These are phyloP conservation scores for Rhysida immarginata DNA, from an alignment of 1,140 invertebrate species.

Conservation along the genomic window DNA sequence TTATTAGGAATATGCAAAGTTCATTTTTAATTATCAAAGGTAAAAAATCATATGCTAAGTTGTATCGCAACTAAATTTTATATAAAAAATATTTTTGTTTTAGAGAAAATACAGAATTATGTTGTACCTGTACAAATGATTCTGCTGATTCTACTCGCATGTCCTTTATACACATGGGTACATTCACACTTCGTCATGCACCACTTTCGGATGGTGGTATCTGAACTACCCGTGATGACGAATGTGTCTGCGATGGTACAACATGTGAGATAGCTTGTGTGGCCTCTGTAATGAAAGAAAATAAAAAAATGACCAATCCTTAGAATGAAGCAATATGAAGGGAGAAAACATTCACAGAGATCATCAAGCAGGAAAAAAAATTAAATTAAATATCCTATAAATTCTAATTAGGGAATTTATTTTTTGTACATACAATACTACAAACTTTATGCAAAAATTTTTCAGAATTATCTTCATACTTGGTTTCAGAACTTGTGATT, in stretches of 20 bases:
- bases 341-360: not conserved
- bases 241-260: slow-evolving; percentile 34
- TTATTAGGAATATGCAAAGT: no score
- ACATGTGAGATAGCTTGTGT: slow-evolving; percentile 37
- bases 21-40: no score
- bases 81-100: no score
- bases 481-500: no score
- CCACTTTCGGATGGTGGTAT: slow-evolving; percentile 40
- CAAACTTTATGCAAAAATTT: no score
- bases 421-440: no score
- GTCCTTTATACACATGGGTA: slow-evolving; percentile 30
- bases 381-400: no score
- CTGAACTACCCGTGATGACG: slow-evolving; percentile 37
- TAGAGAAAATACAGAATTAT: no score
- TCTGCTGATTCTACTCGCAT: not conserved
- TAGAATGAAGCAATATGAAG: not conserved
- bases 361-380: not conserved
- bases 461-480: no score
- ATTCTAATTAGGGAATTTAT: no score
- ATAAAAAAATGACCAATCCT: not conserved
- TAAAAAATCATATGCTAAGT: no score
- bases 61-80: no score
- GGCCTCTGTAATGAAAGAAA: slow-evolving; percentile 25
- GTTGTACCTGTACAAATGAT: slow-evolving; percentile 3
- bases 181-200: slow-evolving; percentile 37